Conservation (phyloP, 1,140 invertebrate species). For the Agrilus planipennis region DNA sequence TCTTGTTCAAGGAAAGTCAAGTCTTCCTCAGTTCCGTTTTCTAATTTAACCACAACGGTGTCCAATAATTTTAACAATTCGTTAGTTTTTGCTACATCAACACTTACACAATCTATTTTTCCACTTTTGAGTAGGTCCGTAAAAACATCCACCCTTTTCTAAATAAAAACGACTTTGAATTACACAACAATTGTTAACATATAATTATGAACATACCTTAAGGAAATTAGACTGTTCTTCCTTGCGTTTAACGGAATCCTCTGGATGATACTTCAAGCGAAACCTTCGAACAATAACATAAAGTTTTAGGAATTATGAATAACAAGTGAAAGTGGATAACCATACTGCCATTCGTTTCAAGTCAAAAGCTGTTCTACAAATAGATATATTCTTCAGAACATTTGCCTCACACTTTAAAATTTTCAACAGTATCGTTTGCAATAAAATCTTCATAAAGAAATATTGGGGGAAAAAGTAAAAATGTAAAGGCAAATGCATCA, state of each 20-base stretch:
- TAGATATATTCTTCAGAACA: too few relatives aligned
- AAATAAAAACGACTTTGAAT: conserved; percentile 17
- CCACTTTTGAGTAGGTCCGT: conserved; percentile 66
- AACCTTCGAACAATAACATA: conserved; percentile 67
- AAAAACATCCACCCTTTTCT: conserved; percentile 86
- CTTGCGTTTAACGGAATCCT: conserved; percentile 83
- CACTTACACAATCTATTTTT: conserved; percentile 61
- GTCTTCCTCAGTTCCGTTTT: conserved; percentile 94
- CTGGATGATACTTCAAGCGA: conserved; percentile 97
- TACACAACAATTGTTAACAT: neutral
- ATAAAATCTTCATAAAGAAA: too few relatives aligned
- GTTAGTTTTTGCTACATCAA: conserved; percentile 84
- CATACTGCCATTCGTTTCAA: too few relatives aligned
- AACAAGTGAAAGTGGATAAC: too few relatives aligned
- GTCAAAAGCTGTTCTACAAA: too few relatives aligned
- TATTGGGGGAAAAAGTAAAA: too few relatives aligned
- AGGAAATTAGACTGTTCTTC: conserved; percentile 75
- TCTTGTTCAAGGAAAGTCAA: conserved; percentile 63
- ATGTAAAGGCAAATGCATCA: too few relatives aligned
- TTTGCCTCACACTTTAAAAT: too few relatives aligned
- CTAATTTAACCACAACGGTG: conserved; percentile 91
- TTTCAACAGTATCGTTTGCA: too few relatives aligned
- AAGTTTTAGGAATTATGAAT: too few relatives aligned
- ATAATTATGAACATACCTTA: conserved; percentile 46
- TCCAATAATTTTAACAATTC: conserved; percentile 82